phyloP scores from a whole-genome alignment of 2,113 vertebrate species.

The Festucalex cinctus region DNA sequence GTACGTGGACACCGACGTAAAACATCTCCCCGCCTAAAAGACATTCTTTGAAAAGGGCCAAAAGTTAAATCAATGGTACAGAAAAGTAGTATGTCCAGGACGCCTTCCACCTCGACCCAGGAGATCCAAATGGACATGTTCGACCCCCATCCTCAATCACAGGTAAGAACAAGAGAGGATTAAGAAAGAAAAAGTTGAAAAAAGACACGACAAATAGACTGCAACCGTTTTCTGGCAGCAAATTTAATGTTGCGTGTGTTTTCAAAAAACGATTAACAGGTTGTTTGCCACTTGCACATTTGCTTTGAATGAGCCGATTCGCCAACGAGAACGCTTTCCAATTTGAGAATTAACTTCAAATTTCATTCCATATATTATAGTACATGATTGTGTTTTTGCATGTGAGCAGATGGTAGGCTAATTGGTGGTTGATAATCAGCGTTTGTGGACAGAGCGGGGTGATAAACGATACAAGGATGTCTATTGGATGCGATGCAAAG shows the following conservation, averaged over 20 bases:
- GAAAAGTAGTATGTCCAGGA: conserved; percentile 95
- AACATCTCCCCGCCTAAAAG: conserved; percentile 14
- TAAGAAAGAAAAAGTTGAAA: background rate
- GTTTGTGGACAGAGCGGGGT: conserved; percentile 2
- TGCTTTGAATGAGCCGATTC: background rate
- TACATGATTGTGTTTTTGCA: background rate
- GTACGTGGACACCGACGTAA: conserved; percentile 36
- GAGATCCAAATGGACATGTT: conserved; percentile 98
- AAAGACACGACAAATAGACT: background rate
- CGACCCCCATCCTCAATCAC: conserved; percentile 87
- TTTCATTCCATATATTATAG: background rate
- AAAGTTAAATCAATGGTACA: conserved; percentile 88
- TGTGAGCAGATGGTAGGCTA: background rate
- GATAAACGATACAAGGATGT: background rate
- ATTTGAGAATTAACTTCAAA: background rate
- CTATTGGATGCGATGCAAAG: conserved; percentile 15
- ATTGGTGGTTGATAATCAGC: conserved; percentile 11
- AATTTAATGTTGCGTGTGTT: background rate
- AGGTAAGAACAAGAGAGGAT: conserved; percentile 76
- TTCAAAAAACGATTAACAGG: conserved; percentile 53
- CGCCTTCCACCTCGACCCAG: conserved; percentile 92
- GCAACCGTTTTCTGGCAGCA: background rate
- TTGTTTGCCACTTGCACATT: conserved; percentile 44
- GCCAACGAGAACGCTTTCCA: background rate
- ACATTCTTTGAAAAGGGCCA: conserved; percentile 44